Conservation (phyloP, 2,797 vertebrate species). For the Lerista edwardsae region DNA sequence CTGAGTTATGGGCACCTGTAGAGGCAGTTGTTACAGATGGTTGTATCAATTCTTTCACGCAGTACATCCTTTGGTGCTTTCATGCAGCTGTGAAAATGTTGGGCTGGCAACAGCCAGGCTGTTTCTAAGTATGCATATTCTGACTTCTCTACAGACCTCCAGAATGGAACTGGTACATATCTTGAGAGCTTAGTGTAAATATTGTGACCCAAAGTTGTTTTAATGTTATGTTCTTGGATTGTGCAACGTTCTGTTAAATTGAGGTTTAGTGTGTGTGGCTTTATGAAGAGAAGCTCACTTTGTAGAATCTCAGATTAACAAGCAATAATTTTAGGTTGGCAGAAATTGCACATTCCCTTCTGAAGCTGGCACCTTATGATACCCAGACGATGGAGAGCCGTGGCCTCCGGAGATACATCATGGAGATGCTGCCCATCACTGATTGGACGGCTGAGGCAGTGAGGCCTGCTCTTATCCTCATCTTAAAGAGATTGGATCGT, state of each 20-base stretch:
- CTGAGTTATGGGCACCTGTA: too few species aligned
- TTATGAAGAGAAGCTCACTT: background rate
- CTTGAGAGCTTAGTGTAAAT: too few species aligned
- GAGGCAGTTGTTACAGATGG: too few species aligned
- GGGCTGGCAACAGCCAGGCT: too few species aligned
- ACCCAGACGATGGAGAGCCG: slow-evolving; percentile 98
- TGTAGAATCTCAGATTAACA: background rate
- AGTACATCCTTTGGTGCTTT: too few species aligned
- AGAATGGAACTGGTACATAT: too few species aligned
- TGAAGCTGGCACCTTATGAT: slow-evolving; percentile 97
- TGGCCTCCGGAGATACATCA: slow-evolving; percentile 94
- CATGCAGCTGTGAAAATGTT: too few species aligned
- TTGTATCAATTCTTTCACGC: too few species aligned
- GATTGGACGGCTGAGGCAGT: slow-evolving; percentile 97
- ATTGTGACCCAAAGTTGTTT: background rate
- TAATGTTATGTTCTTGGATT: slow-evolving; percentile 8
- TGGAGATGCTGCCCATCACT: slow-evolving; percentile 98
- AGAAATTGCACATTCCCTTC: slow-evolving; percentile 95
- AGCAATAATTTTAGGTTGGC: slow-evolving; percentile 83
- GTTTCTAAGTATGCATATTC: too few species aligned
- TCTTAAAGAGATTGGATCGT: slow-evolving; percentile 97
- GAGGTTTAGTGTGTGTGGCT: background rate
- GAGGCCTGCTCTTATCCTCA: slow-evolving; percentile 97
- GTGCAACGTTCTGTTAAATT: background rate
- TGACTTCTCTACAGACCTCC: too few species aligned